Evolutionary conservation across 35 echinoderm and acorn worm genomes (phyloP), one percentile per base, ranked within the genome.

Genomic region (Holothuria glaberrima): DNA sequence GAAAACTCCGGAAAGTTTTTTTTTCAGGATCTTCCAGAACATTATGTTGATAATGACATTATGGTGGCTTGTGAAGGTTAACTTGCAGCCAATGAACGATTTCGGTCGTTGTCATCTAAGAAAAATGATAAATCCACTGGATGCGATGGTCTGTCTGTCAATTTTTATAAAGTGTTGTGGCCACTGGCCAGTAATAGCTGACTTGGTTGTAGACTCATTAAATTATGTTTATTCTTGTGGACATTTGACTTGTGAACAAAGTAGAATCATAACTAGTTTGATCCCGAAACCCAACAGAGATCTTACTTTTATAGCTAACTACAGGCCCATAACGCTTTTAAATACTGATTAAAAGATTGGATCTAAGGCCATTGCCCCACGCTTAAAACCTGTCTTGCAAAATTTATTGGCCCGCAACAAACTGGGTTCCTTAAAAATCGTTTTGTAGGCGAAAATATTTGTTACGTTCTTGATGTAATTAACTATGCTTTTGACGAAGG

Each of bases 191-290:
- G 61, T 65, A 6, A 65, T 65, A n/a, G 61, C 4, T 65, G 61
- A 65, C 16, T 28, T 65, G 61, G 61, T 65, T 17, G 61, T 65
- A 65, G 61, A 65, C 17, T 65, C 44, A 46, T 46, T 46, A 46
- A 46, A 46, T 46, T 46, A 46, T 46, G 44, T 4, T 46, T 46
- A 46, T 17, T 65, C 16, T 65, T 17, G 61, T 28, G 61, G 61
- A 16, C 61, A 65, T 65, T n/a, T 65, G 61, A 65, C 61, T 65
- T 65, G 61, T 65, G 19, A 65, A 17, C 44, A 65, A 65, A 65
- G 61, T 21, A 65, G 61, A 65, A 16, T 4, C 4, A 16, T 65
- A 3, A 17, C 17, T 6, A 65, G 3, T 65, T 65, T 65, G 61
- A 65, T 65, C 17, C 20, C 61, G 5, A 65, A 65, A 65, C 61